These are phyloP conservation scores for Yponomeuta plumbellus DNA, from an alignment of 2,888 invertebrate genomes.

Conservation along the genomic window DNA sequence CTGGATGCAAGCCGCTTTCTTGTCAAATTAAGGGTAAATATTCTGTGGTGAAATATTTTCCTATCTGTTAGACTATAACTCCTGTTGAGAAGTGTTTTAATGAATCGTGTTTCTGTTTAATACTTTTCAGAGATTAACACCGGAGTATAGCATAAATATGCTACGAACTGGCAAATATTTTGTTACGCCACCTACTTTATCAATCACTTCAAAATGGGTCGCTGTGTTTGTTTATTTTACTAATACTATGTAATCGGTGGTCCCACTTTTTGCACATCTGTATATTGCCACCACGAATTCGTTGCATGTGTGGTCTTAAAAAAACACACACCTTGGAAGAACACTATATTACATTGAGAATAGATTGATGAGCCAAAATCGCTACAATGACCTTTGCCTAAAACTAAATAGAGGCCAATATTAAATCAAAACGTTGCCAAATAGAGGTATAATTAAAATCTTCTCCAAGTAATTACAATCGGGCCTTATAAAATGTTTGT, in stretches of 20 bases:
- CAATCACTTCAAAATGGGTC: constrained; percentile 4
- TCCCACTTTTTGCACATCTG: background rate
- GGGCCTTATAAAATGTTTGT: background rate
- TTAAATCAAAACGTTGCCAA: background rate
- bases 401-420: background rate
- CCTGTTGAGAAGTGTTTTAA: no score
- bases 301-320: background rate
- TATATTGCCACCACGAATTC: background rate
- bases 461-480: background rate
- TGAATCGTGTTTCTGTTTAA: no score
- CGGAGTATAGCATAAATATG: background rate
- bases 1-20: no score
- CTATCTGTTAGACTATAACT: no score
- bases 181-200: background rate
- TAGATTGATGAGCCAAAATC: no score
- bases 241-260: background rate
- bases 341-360: background rate
- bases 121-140: no score
- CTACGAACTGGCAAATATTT: background rate
- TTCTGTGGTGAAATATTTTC: no score
- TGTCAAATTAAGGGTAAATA: no score
- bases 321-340: background rate
- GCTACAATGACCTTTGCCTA: background rate
- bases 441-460: background rate
- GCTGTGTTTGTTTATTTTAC: constrained; percentile 5